Evolutionary conservation across 2,797 vertebrate genomes (phyloP), one percentile per base, ranked within the genome.

Genomic region (Anabacerthia variegaticeps): DNA sequence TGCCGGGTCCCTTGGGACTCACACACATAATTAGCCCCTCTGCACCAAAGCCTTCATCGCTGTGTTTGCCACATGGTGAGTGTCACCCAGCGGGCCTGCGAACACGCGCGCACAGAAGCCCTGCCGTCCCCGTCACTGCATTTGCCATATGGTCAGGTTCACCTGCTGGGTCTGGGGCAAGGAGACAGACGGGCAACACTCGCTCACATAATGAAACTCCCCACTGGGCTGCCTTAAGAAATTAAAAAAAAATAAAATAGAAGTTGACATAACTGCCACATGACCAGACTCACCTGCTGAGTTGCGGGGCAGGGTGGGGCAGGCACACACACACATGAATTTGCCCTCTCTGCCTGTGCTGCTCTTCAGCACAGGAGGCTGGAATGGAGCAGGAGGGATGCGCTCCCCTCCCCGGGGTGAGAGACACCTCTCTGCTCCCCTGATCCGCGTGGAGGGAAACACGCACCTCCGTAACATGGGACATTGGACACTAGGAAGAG

Each of bases 71-170:
- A 96, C 95, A 93, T 85, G 91, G 85, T 91, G 89, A 79, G 89
- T 86, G 92, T 92, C 76, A 93, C 92, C 91, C 94, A 91, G 58
- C n/a, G 86, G 81, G 92, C 61, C 65, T 39, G 37, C 2, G 15
- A 65, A 61, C 68, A 46, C 46, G 15, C 8, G 12, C 59, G 14
- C 71, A 2, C 30, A 72, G 74, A 63, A 89, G 34, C 78, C 52
- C 75, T 92, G 49, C 72, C 1, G 12, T 77, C 68, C n/a, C 68
- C 63, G 26, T 49, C 75, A 4, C 82, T 32, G 3, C 65, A 62
- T 74, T 43, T 88, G 89, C 95, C 96, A 94, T 92, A 93, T 95
- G 95, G 93, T 41, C 89, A 26, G 87, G 52, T 69, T 93, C 95
- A 94, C 95, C 95, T 89, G 95, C 92, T 89, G 62, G 66, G 85